Conservation (phyloP, 2,888 invertebrate genomes). For the Endotricha flammealis region DNA sequence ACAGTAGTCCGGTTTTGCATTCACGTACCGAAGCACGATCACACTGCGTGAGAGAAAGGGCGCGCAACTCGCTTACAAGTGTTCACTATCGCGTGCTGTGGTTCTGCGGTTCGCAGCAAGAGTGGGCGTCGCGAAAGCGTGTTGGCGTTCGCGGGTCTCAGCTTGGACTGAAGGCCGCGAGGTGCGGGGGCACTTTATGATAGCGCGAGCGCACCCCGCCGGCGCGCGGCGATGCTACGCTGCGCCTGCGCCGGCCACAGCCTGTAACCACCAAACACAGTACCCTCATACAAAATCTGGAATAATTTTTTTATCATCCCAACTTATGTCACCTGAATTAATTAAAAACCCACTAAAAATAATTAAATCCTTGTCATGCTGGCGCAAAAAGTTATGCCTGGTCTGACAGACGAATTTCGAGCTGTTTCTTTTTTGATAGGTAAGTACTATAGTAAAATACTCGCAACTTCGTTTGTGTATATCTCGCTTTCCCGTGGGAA, state of each 20-base stretch:
- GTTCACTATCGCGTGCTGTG: conserved; percentile 63
- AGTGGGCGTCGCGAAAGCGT: conserved; percentile 65
- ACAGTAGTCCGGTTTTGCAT: conserved; percentile 74
- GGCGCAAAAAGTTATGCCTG: too few relatives aligned
- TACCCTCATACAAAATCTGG: too few relatives aligned
- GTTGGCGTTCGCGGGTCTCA: conserved; percentile 61
- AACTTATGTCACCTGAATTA: too few relatives aligned
- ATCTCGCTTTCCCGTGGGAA: too few relatives aligned
- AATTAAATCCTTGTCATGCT: too few relatives aligned
- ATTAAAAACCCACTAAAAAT: too few relatives aligned
- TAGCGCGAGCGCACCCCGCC: conserved; percentile 50
- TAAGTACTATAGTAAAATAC: too few relatives aligned
- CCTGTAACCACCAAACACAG: conserved; percentile 10
- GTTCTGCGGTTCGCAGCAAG: conserved; percentile 50
- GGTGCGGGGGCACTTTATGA: conserved; percentile 70
- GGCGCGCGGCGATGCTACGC: conserved; percentile 30
- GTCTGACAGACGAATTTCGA: too few relatives aligned
- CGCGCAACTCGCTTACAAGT: conserved; percentile 62
- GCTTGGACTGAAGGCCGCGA: conserved; percentile 72
- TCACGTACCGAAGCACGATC: conserved; percentile 73
- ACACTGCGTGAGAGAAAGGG: conserved; percentile 76
- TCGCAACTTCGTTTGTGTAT: too few relatives aligned
- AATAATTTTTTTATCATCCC: too few relatives aligned
- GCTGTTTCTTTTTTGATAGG: too few relatives aligned
- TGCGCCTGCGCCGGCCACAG: conserved; percentile 22